These are phyloP conservation scores for Lepeophtheirus salmonis DNA, from an alignment of 1,140 invertebrate species.

Conservation along the genomic window DNA sequence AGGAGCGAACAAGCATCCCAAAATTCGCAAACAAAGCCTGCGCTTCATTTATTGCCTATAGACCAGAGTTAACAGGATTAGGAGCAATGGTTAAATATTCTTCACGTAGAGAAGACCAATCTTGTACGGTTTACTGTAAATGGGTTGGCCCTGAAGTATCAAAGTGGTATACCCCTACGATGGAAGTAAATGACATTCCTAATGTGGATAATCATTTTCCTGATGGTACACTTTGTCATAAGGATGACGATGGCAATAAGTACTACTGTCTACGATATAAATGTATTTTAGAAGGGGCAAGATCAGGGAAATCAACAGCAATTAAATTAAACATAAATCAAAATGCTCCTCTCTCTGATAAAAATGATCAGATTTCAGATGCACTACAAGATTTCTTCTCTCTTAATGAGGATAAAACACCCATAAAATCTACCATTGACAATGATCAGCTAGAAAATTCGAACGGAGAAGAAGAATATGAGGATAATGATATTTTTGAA, in stretches of 20 bases:
- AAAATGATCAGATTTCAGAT: neutral
- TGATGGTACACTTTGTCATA: conserved; percentile 56
- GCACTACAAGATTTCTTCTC: neutral
- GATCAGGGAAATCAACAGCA: neutral
- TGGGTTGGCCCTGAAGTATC: conserved; percentile 30
- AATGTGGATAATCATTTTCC: conserved; percentile 39
- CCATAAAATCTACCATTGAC: neutral
- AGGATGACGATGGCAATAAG: neutral
- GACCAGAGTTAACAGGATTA: neutral
- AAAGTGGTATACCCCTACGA: conserved; percentile 47
- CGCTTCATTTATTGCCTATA: neutral
- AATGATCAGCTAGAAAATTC: neutral
- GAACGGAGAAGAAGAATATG: neutral
- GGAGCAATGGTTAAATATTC: neutral
- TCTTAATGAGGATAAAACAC: neutral
- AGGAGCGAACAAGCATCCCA: neutral
- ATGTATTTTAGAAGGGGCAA: neutral
- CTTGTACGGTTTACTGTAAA: neutral
- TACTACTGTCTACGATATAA: neutral
- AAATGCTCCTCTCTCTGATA: neutral
- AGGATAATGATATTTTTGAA: neutral
- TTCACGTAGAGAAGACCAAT: neutral
- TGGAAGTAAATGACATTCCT: conserved; percentile 44
- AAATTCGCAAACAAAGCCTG: neutral
- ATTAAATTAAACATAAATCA: neutral